A percentile compares a stretch with the other conserved stretches of the same genome.
Conservation (phyloP, 2,797 vertebrate species). For the Lepilemur ruficaudatus region DNA sequence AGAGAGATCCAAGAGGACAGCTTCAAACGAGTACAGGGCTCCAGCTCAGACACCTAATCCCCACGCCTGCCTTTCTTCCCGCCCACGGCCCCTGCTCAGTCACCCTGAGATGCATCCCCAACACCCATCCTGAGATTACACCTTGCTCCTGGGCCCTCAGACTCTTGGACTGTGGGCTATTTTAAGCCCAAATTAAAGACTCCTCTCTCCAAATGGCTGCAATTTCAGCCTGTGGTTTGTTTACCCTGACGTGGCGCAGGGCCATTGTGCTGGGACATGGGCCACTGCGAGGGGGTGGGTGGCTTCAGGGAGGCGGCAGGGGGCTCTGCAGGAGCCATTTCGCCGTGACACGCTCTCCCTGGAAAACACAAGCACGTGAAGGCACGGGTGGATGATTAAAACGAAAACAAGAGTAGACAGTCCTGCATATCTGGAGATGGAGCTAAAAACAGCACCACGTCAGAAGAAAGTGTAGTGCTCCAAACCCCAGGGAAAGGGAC, state of each 20-base stretch:
- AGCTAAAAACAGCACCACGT: slow-evolving; percentile 2
- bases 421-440: not conserved
- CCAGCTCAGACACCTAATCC: not conserved
- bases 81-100: not conserved
- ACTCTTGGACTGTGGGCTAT: slow-evolving; percentile 49
- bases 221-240: slow-evolving; percentile 56
- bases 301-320: not conserved
- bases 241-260: slow-evolving; percentile 53
- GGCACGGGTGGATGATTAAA: not conserved
- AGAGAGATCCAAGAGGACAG: not conserved
- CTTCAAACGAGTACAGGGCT: not conserved
- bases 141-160: not conserved
- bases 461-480: not conserved
- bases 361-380: slow-evolving; percentile 23
- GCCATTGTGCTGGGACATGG: not conserved
- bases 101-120: not conserved
- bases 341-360: not conserved
- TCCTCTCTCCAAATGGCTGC: slow-evolving; percentile 15
- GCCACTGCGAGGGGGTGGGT: not conserved
- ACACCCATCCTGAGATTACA: slow-evolving; percentile 8
- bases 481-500: not conserved
- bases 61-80: not conserved
- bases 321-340: not conserved
- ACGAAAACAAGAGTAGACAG: slow-evolving; percentile 7
- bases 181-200: slow-evolving; percentile 62